These are phyloP conservation scores for Phyllostomus hastatus DNA, from an alignment of 2,113 vertebrate species.

Conservation along the genomic window DNA sequence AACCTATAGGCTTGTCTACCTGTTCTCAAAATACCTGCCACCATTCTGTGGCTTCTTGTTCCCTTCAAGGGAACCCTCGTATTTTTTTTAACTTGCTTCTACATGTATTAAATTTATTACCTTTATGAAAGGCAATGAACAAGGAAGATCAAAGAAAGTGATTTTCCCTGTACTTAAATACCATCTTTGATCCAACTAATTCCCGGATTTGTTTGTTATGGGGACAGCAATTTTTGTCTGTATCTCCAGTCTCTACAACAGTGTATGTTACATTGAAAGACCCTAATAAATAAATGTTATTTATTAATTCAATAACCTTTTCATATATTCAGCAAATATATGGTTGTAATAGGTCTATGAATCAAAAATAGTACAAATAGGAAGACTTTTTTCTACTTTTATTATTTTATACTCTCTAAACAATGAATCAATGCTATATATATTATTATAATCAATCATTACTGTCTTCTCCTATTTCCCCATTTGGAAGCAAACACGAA, in stretches of 20 bases:
- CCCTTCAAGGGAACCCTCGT: neutral
- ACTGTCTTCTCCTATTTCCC: neutral
- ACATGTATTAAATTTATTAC: neutral
- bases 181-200: neutral
- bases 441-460: neutral
- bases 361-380: neutral
- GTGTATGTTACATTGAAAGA: neutral
- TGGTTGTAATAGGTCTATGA: neutral
- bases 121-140: neutral
- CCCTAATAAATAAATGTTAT: neutral
- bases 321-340: neutral
- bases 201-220: neutral
- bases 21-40: neutral
- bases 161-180: neutral
- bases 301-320: neutral
- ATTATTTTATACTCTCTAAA: neutral
- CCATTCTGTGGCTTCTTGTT: neutral
- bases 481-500: neutral
- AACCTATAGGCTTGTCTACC: neutral
- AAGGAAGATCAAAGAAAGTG: neutral
- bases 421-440: neutral
- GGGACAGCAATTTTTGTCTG: neutral
- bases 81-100: neutral
- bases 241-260: neutral
- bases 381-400: neutral